phyloP scores from a whole-genome alignment of 2,797 vertebrate genomes.

The Menidia menidia region DNA sequence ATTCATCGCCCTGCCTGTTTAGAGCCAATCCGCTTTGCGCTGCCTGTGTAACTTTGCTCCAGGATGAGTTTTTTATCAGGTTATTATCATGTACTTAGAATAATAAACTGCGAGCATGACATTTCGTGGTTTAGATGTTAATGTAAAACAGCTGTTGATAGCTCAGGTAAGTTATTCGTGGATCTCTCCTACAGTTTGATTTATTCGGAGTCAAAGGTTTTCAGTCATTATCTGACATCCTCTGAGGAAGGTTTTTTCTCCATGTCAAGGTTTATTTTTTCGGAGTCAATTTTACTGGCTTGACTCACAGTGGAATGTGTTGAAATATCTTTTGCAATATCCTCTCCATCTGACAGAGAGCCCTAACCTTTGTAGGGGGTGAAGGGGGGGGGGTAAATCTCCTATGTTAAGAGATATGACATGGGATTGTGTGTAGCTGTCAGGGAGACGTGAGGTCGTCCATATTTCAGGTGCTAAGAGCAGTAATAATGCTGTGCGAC shows the following conservation, averaged over 20 bases:
- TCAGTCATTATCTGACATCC: conserved; percentile 17
- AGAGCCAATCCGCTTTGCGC: conserved; percentile 59
- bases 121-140: conserved; percentile 15
- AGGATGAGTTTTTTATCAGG: conserved; percentile 29
- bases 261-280: conserved; percentile 16
- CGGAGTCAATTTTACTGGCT: conserved; percentile 35
- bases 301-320: conserved; percentile 60
- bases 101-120: conserved; percentile 1
- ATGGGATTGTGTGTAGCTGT: conserved; percentile 44
- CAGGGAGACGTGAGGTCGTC: conserved; percentile 64
- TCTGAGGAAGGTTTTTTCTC: conserved; percentile 2
- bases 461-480: conserved; percentile 75
- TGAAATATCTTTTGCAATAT: conserved; percentile 76
- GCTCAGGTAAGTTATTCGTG: not conserved
- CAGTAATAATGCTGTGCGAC: conserved; percentile 74
- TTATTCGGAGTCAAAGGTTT: conserved; percentile 1
- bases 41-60: conserved; percentile 25
- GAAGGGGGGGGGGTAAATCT: conserved; percentile 45
- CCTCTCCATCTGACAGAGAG: conserved; percentile 53
- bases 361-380: conserved; percentile 43
- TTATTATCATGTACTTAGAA: conserved; percentile 35
- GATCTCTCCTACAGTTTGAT: not conserved
- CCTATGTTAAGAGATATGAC: conserved; percentile 70
- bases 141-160: not conserved
- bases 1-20: conserved; percentile 53